phyloP scores from a whole-genome alignment of 2,797 vertebrate genomes.

The Atherinosoma microstoma region DNA sequence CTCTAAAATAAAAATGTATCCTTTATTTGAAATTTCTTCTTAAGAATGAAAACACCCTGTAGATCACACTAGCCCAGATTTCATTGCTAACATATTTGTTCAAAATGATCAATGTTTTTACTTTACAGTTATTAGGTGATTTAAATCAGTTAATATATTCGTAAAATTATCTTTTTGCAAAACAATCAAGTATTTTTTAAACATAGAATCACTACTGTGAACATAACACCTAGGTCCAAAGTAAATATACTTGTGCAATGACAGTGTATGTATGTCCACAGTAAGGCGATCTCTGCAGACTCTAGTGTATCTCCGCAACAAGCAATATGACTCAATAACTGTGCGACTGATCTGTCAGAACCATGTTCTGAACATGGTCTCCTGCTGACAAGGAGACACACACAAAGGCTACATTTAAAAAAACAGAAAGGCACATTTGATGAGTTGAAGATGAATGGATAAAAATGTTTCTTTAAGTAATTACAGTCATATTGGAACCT shows the following conservation, averaged over 20 bases:
- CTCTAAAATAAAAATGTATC: neutral
- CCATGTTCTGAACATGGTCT: neutral
- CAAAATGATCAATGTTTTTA: neutral
- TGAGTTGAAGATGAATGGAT: neutral
- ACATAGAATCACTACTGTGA: neutral
- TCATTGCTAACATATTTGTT: neutral
- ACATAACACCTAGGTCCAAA: neutral
- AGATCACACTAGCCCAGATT: neutral
- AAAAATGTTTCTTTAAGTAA: neutral
- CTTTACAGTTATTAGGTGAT: neutral
- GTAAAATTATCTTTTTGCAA: neutral
- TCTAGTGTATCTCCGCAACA: neutral
- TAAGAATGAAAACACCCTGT: neutral
- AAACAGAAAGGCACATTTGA: neutral
- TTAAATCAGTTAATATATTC: neutral
- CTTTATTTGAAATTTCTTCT: neutral
- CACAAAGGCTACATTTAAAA: neutral
- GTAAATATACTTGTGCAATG: neutral
- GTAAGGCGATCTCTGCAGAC: neutral
- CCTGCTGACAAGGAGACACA: neutral
- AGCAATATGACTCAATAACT: neutral
- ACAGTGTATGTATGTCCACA: neutral
- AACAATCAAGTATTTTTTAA: neutral
- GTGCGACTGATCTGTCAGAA: neutral
- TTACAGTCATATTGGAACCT: neutral